Base-by-base conservation (phyloP, 1,140 invertebrate genomes). In the Drosophila ananassae region DNA sequence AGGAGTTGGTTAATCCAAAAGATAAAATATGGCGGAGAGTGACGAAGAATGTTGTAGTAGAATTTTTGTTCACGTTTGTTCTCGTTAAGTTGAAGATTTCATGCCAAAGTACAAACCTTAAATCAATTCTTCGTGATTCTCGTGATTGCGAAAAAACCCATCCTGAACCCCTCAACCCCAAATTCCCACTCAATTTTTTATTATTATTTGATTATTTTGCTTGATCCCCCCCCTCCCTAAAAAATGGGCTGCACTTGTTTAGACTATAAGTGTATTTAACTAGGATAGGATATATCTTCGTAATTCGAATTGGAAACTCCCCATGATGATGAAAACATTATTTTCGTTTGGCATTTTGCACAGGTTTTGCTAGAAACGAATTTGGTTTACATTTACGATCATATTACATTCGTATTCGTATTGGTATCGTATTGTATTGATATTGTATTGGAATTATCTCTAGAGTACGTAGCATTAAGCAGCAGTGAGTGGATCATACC, bases 51-150 rank as follows among this genome's bases (percentile, higher is more conserved):
- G 82, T 87, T 89, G 84, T 89, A 89, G 83, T 89, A 75, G 83
- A 89, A 89, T 89, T 85, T 85, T 87, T 85, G 82, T 85, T 85
- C 82, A 85, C 82, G 82, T 85, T 89, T 89, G 83, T 89, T 89
- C 83, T 89, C 83, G 83, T 89, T 89, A 79, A 67, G 83, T 89
- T 89, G 58, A 71, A 79, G 85, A 83, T 83, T 87, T 87, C 82
- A 79, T 83, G 82, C 83, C 82, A 87, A 85, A 87, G 82, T 87
- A 87, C 82, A 87, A 87, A 83, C 60, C 66, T 50, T 89, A 89
- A 89, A 87, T 87, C 83, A 89, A 89, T 87, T 87, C 82, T 77
- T 82, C 64, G 66, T 89, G 89, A 87, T 44, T 44, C 81, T 85
- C 78, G 78, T 82, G 76, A 75, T 77, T 63, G 53, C 62, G 51